A percentile compares a stretch with the other conserved stretches of the same genome.
phyloP scores from a whole-genome alignment of 1,140 invertebrate genomes.

The Nasonia longicornis region DNA sequence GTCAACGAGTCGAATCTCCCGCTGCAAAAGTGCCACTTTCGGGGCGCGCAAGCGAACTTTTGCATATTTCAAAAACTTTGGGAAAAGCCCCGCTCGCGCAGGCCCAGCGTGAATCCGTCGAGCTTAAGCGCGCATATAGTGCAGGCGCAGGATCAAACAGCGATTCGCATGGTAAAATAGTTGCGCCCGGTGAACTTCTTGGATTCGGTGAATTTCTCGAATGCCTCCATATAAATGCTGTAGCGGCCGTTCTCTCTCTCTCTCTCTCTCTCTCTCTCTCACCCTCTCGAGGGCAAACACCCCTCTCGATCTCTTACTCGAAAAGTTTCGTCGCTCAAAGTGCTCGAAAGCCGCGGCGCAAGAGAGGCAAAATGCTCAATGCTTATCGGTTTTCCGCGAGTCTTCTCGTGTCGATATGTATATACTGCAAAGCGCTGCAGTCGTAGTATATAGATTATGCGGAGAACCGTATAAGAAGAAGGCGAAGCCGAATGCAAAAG shows the following conservation, averaged over 20 bases:
- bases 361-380: too few species aligned
- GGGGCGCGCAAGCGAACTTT: background rate
- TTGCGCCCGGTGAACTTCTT: constrained; percentile 25
- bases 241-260: background rate
- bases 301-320: background rate
- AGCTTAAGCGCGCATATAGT: background rate
- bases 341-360: too few species aligned
- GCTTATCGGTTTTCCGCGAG: too few species aligned
- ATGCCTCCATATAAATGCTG: constrained; percentile 6
- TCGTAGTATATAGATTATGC: background rate
- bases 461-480: background rate
- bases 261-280: background rate
- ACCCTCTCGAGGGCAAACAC: constrained; percentile 20
- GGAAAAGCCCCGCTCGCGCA: background rate
- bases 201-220: constrained; percentile 38
- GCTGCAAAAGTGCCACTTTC: background rate
- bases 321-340: background rate
- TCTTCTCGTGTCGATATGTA: too few species aligned
- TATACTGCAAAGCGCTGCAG: too few species aligned
- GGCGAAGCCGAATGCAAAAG: background rate
- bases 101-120: background rate
- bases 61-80: constrained; percentile 2
- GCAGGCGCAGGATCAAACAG: constrained; percentile 21
- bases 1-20: background rate
- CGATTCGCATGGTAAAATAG: constrained; percentile 36